phyloP scores from a whole-genome alignment of 2,888 invertebrate species.

The Amphipyra tragopoginis region DNA sequence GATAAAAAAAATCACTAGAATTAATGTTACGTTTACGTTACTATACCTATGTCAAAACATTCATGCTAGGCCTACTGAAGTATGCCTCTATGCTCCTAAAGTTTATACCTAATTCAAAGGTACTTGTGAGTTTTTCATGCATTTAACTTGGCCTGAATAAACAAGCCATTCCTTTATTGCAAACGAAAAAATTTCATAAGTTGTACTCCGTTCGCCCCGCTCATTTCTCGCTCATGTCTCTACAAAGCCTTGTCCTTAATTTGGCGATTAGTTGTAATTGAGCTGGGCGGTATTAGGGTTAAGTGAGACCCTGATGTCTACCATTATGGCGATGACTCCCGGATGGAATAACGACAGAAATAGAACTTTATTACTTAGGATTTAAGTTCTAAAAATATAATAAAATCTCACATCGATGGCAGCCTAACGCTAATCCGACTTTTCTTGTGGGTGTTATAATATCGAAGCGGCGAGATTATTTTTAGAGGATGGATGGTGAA shows the following conservation, averaged over 20 bases:
- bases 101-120: no score
- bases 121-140: no score
- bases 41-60: no score
- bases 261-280: conserved; percentile 38
- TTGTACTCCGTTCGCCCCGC: background rate
- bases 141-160: no score
- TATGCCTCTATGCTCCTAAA: no score
- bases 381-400: conserved; percentile 26
- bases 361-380: conserved; percentile 37
- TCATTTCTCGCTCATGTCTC: background rate
- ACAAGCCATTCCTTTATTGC: no score
- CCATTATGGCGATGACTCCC: conserved; percentile 31
- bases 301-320: conserved; percentile 17
- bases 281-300: conserved; percentile 26
- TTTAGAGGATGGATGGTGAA: conserved; percentile 10
- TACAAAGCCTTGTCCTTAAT: background rate
- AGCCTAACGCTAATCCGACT: background rate
- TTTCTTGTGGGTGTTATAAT: background rate
- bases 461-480: background rate
- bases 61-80: no score
- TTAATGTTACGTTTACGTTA: no score
- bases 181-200: no score
- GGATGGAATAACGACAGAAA: conserved; percentile 12
- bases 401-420: conserved; percentile 3
- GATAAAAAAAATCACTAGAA: no score